These are phyloP conservation scores for Scaptomyza graminum DNA, from an alignment of 1,140 invertebrate species.

Conservation along the genomic window DNA sequence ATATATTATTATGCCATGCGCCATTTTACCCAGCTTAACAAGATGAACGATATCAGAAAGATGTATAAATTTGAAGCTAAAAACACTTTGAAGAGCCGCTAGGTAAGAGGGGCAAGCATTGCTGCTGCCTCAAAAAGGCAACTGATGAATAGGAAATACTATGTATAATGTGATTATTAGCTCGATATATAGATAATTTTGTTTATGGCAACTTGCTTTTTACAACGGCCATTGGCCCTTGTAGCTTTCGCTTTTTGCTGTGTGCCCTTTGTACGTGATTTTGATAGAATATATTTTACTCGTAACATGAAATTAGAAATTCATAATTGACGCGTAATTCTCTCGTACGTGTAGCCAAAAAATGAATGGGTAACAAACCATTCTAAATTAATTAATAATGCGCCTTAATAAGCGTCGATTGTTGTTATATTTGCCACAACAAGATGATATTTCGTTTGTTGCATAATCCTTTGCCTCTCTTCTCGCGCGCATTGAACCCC, in stretches of 20 bases:
- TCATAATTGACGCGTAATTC: slow-evolving; percentile 78
- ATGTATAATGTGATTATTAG: slow-evolving; percentile 32
- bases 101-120: not conserved
- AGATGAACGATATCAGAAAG: slow-evolving; percentile 49
- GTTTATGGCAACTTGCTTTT: slow-evolving; percentile 36
- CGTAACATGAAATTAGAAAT: slow-evolving; percentile 66
- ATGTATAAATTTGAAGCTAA: not conserved
- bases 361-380: slow-evolving; percentile 57
- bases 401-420: slow-evolving; percentile 68
- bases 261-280: slow-evolving; percentile 60
- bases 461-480: slow-evolving; percentile 65
- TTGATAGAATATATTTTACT: slow-evolving; percentile 59
- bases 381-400: slow-evolving; percentile 78
- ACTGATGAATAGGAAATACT: slow-evolving; percentile 51
- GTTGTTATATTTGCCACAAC: slow-evolving; percentile 55
- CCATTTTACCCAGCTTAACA: not conserved
- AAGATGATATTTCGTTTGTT: slow-evolving; percentile 79
- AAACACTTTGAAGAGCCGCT: slow-evolving; percentile 38
- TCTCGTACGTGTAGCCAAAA: slow-evolving; percentile 27
- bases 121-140: slow-evolving; percentile 8
- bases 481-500: slow-evolving; percentile 62
- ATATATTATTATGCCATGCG: slow-evolving; percentile 60
- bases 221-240: slow-evolving; percentile 68
- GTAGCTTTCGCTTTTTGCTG: slow-evolving; percentile 71
- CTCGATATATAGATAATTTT: slow-evolving; percentile 3